Evolutionary conservation across 2,797 vertebrate genomes (phyloP).

Genomic region (Ceyx erithaca): DNA sequence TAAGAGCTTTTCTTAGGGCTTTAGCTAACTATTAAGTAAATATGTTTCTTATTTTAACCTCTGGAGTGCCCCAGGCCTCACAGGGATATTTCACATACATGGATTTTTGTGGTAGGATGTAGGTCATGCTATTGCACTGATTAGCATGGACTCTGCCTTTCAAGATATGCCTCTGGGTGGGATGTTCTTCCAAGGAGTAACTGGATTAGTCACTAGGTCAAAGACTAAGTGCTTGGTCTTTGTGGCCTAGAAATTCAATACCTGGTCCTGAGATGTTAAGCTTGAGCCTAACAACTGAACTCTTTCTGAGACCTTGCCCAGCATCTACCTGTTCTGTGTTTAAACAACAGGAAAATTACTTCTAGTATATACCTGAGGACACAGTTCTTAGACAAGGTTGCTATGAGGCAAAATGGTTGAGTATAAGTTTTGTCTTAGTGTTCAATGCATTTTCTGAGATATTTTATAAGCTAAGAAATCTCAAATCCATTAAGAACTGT

Average conservation of each 20-base stretch:
- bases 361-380: not conserved
- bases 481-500: constrained; percentile 41
- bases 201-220: constrained; percentile 57
- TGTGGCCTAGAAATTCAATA: constrained; percentile 21
- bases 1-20: constrained; percentile 50
- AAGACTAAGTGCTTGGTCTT: constrained; percentile 16
- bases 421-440: not conserved
- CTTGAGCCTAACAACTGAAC: not conserved
- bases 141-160: constrained; percentile 50
- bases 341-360: not conserved
- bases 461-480: constrained; percentile 10
- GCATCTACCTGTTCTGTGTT: not conserved
- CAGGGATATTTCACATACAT: constrained; percentile 18
- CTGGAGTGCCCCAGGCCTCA: constrained; percentile 37
- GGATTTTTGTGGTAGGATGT: constrained; percentile 58
- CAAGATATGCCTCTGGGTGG: constrained; percentile 43
- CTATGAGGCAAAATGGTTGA: not conserved
- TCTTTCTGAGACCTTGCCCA: not conserved
- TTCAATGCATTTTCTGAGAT: not conserved
- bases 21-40: constrained; percentile 60
- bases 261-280: not conserved
- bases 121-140: constrained; percentile 54
- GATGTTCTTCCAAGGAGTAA: constrained; percentile 56
- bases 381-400: not conserved
- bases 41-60: constrained; percentile 73